Evolutionary conservation across 2,113 vertebrate species (phyloP).

Genomic region (Neomonachus schauinslandi): DNA sequence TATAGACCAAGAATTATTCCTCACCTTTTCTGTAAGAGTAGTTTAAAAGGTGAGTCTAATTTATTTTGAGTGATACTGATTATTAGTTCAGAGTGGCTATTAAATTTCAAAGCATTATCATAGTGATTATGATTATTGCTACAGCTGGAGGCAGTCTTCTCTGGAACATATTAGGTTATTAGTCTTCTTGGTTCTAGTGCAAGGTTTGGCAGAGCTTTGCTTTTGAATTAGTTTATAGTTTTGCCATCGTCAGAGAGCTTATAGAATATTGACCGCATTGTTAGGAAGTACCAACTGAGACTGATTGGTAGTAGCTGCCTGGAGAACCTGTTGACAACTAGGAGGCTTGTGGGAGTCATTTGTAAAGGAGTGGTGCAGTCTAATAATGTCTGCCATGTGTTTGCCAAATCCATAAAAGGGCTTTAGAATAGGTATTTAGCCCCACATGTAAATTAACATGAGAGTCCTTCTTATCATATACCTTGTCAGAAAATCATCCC

Average conservation of each 20-base stretch:
- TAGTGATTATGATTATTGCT: neutral
- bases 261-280: neutral
- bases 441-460: neutral
- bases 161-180: neutral
- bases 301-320: neutral
- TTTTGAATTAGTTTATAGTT: constrained; percentile 22
- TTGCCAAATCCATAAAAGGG: neutral
- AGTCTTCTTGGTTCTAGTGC: neutral
- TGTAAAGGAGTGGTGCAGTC: neutral
- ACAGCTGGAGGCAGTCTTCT: neutral
- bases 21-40: neutral
- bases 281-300: neutral
- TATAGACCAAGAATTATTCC: neutral
- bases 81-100: neutral
- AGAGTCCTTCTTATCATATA: neutral
- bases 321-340: neutral
- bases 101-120: constrained; percentile 21
- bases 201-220: neutral
- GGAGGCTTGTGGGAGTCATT: neutral
- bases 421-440: neutral
- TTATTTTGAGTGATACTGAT: constrained; percentile 9
- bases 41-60: neutral
- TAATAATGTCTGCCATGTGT: neutral
- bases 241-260: neutral
- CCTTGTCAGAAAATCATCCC: neutral